A percentile compares a stretch with the other conserved stretches of the same genome.
Conservation (phyloP, 2,888 invertebrate species). For the Dorcus hopei region DNA sequence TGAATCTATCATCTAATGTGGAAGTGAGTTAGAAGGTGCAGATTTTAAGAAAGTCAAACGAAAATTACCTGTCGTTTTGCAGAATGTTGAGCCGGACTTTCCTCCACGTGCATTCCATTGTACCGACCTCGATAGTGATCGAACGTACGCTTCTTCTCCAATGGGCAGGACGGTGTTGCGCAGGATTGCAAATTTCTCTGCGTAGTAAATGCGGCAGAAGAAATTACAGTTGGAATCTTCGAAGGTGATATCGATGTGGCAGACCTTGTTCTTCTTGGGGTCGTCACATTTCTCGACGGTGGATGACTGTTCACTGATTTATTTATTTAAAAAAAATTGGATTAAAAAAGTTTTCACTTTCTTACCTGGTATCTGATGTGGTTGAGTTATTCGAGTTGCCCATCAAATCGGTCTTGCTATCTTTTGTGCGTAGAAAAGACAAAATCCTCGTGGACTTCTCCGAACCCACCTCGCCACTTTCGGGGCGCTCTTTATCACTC, state of each 20-base stretch:
- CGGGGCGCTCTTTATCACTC: conserved; percentile 46
- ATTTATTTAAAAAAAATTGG: conserved; percentile 7
- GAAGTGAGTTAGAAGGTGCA: conserved; percentile 24
- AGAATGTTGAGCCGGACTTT: conserved; percentile 95
- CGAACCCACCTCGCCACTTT: conserved; percentile 28
- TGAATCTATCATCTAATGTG: conserved; percentile 80
- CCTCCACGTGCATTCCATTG: conserved; percentile 95
- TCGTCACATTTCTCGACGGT: conserved; percentile 36
- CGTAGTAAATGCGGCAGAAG: conserved; percentile 87
- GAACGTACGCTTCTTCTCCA: conserved; percentile 74
- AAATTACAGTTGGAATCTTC: conserved; percentile 73
- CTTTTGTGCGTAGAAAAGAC: conserved; percentile 45
- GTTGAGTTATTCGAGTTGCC: conserved; percentile 6
- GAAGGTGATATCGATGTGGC: conserved; percentile 58
- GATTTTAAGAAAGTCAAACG: background rate
- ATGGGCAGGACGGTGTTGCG: conserved; percentile 51
- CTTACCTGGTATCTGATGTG: conserved; percentile 16
- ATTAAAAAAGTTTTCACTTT: conserved; percentile 1
- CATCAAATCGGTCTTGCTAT: conserved; percentile 31
- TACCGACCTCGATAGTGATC: conserved; percentile 80
- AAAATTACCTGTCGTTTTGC: conserved; percentile 77
- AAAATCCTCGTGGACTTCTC: conserved; percentile 42
- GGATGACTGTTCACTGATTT: conserved; percentile 24
- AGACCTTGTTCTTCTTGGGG: conserved; percentile 41
- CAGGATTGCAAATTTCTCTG: conserved; percentile 84